A percentile compares a stretch with the other conserved stretches of the same genome.
Evolutionary conservation across 2,888 invertebrate genomes (phyloP).

Genomic region (Synanthedon formicaeformis): DNA sequence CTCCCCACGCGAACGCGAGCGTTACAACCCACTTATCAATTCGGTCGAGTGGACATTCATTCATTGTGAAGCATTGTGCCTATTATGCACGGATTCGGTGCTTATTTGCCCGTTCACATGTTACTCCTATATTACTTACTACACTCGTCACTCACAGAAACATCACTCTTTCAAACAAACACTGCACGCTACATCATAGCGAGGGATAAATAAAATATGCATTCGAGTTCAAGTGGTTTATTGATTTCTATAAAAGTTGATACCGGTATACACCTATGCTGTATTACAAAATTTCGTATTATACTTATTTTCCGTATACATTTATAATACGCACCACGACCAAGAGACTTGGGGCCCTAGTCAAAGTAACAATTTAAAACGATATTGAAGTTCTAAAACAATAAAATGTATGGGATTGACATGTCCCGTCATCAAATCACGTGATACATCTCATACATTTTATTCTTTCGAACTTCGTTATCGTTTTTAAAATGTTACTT

Average conservation of each 20-base stretch:
- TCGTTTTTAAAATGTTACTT: too few species aligned
- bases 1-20: conserved; percentile 23
- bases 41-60: conserved; percentile 66
- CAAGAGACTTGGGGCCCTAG: too few species aligned
- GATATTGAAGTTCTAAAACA: too few species aligned
- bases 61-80: conserved; percentile 59
- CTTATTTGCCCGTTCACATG: conserved; percentile 54
- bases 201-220: not conserved
- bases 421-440: too few species aligned
- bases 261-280: too few species aligned
- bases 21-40: conserved; percentile 64
- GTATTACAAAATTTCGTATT: too few species aligned
- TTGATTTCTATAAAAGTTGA: not conserved
- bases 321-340: too few species aligned
- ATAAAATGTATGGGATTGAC: too few species aligned
- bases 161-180: conserved; percentile 9
- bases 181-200: conserved; percentile 6
- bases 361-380: too few species aligned
- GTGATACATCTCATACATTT: too few species aligned
- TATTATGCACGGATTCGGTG: conserved; percentile 56
- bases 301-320: too few species aligned
- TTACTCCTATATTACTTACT: conserved; percentile 13
- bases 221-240: not conserved
- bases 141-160: conserved; percentile 3
- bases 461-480: too few species aligned